Percentiles rank a stretch among this genome's conserved stretches.
phyloP scores from a whole-genome alignment of 2,113 vertebrate genomes.

The Pterophyllum scalare region DNA sequence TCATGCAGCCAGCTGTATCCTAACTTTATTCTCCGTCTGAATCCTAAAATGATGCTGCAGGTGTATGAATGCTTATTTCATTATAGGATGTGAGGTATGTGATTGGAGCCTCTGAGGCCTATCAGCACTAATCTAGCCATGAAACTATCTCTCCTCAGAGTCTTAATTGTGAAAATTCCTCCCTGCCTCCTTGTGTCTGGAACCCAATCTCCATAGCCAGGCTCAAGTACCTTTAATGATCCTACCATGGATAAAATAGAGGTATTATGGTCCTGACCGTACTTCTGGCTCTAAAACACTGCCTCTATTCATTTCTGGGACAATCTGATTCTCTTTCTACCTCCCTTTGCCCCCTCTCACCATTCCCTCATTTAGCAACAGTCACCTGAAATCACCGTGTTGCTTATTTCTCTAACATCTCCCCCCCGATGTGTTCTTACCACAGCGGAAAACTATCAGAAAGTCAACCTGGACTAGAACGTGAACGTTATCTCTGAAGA shows the following conservation, averaged over 20 bases:
- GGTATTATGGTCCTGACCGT: conserved; percentile 77
- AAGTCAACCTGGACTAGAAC: conserved; percentile 22
- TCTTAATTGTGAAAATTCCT: conserved; percentile 83
- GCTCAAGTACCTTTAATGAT: conserved; percentile 73
- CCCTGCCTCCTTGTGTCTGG: conserved; percentile 64
- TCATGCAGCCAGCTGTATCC: neutral
- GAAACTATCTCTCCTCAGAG: conserved; percentile 77
- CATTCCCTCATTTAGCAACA: conserved; percentile 35
- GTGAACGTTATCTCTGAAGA: neutral
- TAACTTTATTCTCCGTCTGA: neutral
- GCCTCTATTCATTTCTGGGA: conserved; percentile 77
- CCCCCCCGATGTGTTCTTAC: conserved; percentile 22
- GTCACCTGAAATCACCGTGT: conserved; percentile 64
- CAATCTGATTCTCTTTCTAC: conserved; percentile 70
- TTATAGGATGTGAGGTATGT: neutral
- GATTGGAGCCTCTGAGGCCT: neutral
- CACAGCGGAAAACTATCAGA: conserved; percentile 16
- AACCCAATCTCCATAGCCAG: conserved; percentile 75
- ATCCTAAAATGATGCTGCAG: neutral
- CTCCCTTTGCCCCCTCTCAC: conserved; percentile 54
- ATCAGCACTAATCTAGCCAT: conserved; percentile 50
- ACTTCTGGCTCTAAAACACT: conserved; percentile 78
- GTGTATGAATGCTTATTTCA: neutral
- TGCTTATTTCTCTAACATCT: conserved; percentile 47
- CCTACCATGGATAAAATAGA: conserved; percentile 76